A percentile compares a stretch with the other conserved stretches of the same genome.
Evolutionary conservation across 30 jellyfish, hydroid and myxozoan genomes (phyloP).

Genomic region (Euphysa ruthae): DNA sequence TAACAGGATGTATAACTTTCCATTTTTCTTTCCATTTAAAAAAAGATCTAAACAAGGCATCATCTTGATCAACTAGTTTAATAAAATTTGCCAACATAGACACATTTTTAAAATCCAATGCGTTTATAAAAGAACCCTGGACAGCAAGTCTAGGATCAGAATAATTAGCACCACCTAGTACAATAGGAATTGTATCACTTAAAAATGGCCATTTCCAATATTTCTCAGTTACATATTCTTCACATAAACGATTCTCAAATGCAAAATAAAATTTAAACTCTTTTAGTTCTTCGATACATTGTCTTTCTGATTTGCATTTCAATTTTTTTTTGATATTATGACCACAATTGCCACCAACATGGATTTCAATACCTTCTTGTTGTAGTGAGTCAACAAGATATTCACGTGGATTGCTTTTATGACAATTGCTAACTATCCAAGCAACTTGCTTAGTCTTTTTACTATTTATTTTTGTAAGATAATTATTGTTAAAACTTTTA

Average conservation of each 20-base stretch:
- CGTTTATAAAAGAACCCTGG: constrained; percentile 80
- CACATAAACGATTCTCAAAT: constrained; percentile 64
- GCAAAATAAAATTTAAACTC: constrained; percentile 68
- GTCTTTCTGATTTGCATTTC: constrained; percentile 20
- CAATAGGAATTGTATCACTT: constrained; percentile 63
- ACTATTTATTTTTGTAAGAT: constrained; percentile 22
- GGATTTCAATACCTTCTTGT: constrained; percentile 27
- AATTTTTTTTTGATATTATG: constrained; percentile 9
- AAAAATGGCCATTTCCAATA: constrained; percentile 50
- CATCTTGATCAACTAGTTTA: constrained; percentile 44
- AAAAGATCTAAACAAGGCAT: constrained; percentile 61
- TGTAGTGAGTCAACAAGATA: constrained; percentile 46
- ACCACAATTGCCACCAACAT: constrained; percentile 72
- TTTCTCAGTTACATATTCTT: constrained; percentile 84
- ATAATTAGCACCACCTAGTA: constrained; percentile 81
- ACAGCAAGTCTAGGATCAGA: constrained; percentile 47
- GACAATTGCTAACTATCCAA: constrained; percentile 77
- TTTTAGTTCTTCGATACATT: constrained; percentile 19
- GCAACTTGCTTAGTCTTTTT: constrained; percentile 50
- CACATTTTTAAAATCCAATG: constrained; percentile 34
- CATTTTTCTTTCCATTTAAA: constrained; percentile 61
- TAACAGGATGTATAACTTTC: background rate
- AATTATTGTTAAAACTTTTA: background rate
- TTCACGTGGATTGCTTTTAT: constrained; percentile 50
- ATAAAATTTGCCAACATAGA: constrained; percentile 41